Evolutionary conservation across 2,888 invertebrate species (phyloP).

Genomic region (Griposia aprilina): DNA sequence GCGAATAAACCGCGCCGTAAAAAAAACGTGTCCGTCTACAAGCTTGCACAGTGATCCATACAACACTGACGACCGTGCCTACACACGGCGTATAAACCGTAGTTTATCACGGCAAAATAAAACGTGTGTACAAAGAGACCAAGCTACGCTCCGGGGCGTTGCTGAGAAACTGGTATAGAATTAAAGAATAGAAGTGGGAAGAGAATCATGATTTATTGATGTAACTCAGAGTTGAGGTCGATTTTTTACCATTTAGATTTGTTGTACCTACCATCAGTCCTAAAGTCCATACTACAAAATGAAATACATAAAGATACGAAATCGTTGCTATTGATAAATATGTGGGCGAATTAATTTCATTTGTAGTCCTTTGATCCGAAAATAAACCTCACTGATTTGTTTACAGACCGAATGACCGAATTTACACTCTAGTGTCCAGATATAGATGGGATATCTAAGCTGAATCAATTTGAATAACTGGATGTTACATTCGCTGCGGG

Average conservation of each 20-base stretch:
- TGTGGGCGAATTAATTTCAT: background rate
- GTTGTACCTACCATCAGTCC: background rate
- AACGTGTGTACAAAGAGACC: too few species aligned
- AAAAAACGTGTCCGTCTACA: too few species aligned
- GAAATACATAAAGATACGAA: background rate
- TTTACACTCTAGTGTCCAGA: conserved; percentile 1
- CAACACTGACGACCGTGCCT: too few species aligned
- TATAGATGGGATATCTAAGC: conserved; percentile 25
- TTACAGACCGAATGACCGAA: background rate
- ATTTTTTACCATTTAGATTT: conserved; percentile 2
- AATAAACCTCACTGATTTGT: background rate
- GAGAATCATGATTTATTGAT: conserved; percentile 23
- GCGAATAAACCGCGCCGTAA: too few species aligned
- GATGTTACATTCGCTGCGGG: conserved; percentile 43
- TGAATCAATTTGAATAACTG: conserved; percentile 53
- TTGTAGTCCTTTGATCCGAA: background rate
- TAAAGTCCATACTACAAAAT: background rate
- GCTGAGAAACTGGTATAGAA: background rate
- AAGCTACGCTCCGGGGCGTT: conserved; percentile 9
- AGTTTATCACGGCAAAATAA: too few species aligned
- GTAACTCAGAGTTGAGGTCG: background rate
- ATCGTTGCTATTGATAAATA: background rate
- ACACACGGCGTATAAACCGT: too few species aligned
- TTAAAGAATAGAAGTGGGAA: conserved; percentile 8
- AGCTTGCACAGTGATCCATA: too few species aligned